Evolutionary conservation across 2,888 invertebrate genomes (phyloP).

Genomic region (Lapara coniferarum): DNA sequence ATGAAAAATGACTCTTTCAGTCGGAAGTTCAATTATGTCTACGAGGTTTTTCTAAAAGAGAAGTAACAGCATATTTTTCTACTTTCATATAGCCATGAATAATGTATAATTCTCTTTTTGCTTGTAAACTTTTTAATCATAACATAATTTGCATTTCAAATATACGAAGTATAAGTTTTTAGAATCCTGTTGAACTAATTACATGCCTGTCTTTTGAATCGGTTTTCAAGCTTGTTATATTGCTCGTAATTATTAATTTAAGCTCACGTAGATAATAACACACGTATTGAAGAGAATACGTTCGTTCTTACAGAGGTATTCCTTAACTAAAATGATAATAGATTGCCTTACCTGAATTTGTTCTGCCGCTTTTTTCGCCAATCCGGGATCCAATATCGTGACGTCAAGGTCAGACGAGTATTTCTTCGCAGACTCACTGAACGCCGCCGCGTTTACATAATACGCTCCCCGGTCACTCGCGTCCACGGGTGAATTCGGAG

Average conservation of each 20-base stretch:
- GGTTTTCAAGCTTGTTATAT: not conserved
- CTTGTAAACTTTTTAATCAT: not conserved
- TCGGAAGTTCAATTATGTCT: constrained; percentile 53
- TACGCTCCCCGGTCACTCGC: constrained; percentile 66
- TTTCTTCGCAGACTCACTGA: constrained; percentile 67
- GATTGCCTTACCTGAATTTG: constrained; percentile 73
- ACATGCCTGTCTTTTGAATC: not conserved
- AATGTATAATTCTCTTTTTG: not conserved
- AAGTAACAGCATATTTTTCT: constrained; percentile 33
- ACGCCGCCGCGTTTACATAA: constrained; percentile 73
- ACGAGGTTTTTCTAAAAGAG: constrained; percentile 41
- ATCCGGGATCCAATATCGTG: constrained; percentile 68
- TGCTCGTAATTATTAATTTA: not conserved
- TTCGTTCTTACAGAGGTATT: not conserved
- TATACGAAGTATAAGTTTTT: not conserved
- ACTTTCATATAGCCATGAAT: not conserved
- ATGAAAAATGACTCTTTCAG: constrained; percentile 52
- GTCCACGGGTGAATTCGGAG: constrained; percentile 85
- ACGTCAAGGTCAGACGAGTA: constrained; percentile 66
- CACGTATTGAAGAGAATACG: not conserved
- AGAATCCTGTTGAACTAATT: not conserved
- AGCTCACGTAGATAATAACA: not conserved
- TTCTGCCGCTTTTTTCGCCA: constrained; percentile 76
- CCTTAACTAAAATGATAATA: constrained; percentile 11
- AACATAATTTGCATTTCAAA: not conserved